Conservation (phyloP, 1,140 invertebrate species). For the Drosophila athabasca region DNA sequence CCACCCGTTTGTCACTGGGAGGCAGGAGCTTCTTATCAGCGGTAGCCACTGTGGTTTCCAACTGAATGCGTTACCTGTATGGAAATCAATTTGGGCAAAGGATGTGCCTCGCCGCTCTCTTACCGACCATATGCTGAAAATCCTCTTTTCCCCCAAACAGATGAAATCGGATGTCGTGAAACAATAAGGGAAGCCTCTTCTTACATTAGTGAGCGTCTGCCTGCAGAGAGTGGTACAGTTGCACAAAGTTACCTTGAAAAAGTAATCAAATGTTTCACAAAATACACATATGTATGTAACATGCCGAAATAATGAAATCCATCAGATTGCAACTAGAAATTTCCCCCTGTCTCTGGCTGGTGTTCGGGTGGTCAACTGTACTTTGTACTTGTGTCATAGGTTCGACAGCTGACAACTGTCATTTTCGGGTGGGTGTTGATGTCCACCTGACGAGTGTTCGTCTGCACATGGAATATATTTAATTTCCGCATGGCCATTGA, state of each 20-base stretch:
- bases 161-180: neutral
- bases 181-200: conserved; percentile 1
- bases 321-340: conserved; percentile 24
- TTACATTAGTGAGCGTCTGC: neutral
- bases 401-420: conserved; percentile 66
- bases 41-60: conserved; percentile 57
- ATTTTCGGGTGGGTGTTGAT: conserved; percentile 50
- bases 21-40: conserved; percentile 40
- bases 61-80: conserved; percentile 55
- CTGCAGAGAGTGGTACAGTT: too few species aligned
- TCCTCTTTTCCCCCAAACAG: neutral
- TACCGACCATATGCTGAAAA: too few species aligned
- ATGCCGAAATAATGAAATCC: conserved; percentile 2
- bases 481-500: conserved; percentile 69
- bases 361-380: conserved; percentile 32
- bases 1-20: neutral
- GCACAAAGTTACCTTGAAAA: conserved; percentile 2
- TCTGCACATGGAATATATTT: conserved; percentile 68
- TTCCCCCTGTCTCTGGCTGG: conserved; percentile 1
- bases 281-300: neutral
- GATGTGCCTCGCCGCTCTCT: conserved; percentile 1
- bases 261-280: conserved; percentile 19
- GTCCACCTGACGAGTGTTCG: conserved; percentile 43
- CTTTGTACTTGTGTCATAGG: conserved; percentile 41
- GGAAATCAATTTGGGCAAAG: conserved; percentile 45